Percentiles rank a stretch among this genome's conserved stretches.
Conservation (phyloP, 2,797 vertebrate species). For the Ctenochaetus hawaiiensis region DNA sequence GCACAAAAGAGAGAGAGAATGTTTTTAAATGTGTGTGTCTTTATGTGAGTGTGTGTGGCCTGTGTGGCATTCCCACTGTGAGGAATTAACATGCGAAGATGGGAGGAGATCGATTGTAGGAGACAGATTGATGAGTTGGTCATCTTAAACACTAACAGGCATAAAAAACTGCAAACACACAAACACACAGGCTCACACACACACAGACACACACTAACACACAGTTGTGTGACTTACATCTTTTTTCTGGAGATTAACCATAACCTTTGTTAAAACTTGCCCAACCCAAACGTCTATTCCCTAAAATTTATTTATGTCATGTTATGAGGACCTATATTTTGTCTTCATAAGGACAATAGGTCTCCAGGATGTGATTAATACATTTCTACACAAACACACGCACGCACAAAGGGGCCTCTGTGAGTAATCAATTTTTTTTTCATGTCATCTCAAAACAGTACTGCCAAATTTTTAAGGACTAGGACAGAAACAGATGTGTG, state of each 20-base stretch:
- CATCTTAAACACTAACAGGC: conserved; percentile 74
- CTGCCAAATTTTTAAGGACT: conserved; percentile 56
- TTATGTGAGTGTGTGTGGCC: conserved; percentile 54
- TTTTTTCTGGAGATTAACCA: neutral
- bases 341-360: no score
- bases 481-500: conserved; percentile 60
- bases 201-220: conserved; percentile 8
- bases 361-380: no score
- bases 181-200: no score
- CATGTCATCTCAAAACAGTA: conserved; percentile 55
- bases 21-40: conserved; percentile 37
- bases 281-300: no score
- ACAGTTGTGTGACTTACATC: neutral
- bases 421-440: conserved; percentile 63
- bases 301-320: no score
- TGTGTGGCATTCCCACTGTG: conserved; percentile 53
- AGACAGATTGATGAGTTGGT: conserved; percentile 74
- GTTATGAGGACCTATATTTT: no score
- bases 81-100: conserved; percentile 57
- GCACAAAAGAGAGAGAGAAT: conserved; percentile 42
- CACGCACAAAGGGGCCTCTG: conserved; percentile 56
- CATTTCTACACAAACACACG: neutral
- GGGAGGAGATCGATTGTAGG: conserved; percentile 60
- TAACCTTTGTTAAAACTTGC: neutral
- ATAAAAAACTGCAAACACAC: conserved; percentile 18